Base-by-base conservation (phyloP, 2,888 invertebrate genomes). In the Leptinotarsa juncta region DNA sequence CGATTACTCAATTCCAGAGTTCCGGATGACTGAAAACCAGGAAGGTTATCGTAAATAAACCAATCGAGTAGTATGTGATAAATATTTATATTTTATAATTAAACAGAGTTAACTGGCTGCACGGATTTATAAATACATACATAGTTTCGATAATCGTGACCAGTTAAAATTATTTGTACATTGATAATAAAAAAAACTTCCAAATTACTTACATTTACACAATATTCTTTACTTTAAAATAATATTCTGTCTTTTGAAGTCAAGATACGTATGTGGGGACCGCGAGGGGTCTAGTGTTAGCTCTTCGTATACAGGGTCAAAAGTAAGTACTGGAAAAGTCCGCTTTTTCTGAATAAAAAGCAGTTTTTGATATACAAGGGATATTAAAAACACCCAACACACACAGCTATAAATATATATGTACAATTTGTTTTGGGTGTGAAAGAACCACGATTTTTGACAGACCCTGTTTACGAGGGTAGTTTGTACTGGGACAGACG, bases 21-120 rank as follows among this genome's bases (percentile, higher is more conserved):
- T 65, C 50, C 23, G 18, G 20, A 57, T n/a, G 4, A 3, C 20
- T 62, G 49, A 26, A 48, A 62, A 16, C 26, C 51, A 49, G 23
- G 49, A 49, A 48, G 53, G 65, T 16, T 26, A 65, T 5, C 26
- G 23, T 20, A 74, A 70, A 70, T 67, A 70, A 73, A 74, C 70
- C 67, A 76, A 76, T 66, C 60, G 50, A 72, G 23, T 80, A 81
- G 79, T 84, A 85, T 87, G 87, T 87, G 87, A 88, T 88, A 88
- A 88, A 88, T 88, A 88, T 87, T 87, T 87, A 87, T 87, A 86
- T 87, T 88, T 88, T 85, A 87, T 88, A 86, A 87, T 87, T 87
- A 87, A 88, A 88, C 87, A 86, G 86, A 85, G 83, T 85, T 87
- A 87, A 87, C 87, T 88, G 87, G 88, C 85, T 84, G 86, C 85